These are phyloP conservation scores for Serripes groenlandicus DNA, from an alignment of 2,888 invertebrate species.

Conservation along the genomic window DNA sequence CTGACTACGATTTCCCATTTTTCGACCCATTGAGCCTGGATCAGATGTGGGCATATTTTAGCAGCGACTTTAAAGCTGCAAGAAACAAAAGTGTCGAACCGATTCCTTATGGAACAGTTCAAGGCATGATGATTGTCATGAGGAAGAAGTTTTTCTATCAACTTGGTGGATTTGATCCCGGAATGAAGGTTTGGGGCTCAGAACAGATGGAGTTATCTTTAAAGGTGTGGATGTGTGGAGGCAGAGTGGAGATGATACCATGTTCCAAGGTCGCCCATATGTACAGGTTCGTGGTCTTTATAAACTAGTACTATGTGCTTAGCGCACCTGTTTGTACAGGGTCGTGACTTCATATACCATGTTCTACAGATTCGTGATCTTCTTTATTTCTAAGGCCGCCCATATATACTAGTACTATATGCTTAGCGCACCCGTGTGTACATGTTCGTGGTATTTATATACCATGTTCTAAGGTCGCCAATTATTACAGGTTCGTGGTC, in stretches of 20 bases:
- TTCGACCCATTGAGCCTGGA: constrained; percentile 49
- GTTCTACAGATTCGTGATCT: too few relatives aligned
- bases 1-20: constrained; percentile 31
- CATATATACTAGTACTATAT: too few relatives aligned
- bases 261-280: constrained; percentile 56
- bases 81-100: constrained; percentile 50
- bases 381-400: too few relatives aligned
- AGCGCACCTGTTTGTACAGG: too few relatives aligned
- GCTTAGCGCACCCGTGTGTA: too few relatives aligned
- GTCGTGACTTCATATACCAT: too few relatives aligned
- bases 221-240: constrained; percentile 57
- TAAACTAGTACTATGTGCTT: too few relatives aligned
- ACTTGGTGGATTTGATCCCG: constrained; percentile 57
- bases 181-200: constrained; percentile 56
- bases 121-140: constrained; percentile 61
- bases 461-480: too few relatives aligned
- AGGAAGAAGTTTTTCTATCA: constrained; percentile 48
- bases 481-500: too few relatives aligned
- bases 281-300: too few relatives aligned
- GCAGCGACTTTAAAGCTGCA: constrained; percentile 9
- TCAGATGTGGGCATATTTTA: constrained; percentile 47
- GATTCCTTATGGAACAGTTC: constrained; percentile 40
- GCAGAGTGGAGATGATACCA: constrained; percentile 53
- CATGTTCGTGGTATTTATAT: too few relatives aligned
- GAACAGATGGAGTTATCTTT: constrained; percentile 57